These are phyloP conservation scores for Garra rufa DNA, from an alignment of 2,113 vertebrate species.

Conservation along the genomic window DNA sequence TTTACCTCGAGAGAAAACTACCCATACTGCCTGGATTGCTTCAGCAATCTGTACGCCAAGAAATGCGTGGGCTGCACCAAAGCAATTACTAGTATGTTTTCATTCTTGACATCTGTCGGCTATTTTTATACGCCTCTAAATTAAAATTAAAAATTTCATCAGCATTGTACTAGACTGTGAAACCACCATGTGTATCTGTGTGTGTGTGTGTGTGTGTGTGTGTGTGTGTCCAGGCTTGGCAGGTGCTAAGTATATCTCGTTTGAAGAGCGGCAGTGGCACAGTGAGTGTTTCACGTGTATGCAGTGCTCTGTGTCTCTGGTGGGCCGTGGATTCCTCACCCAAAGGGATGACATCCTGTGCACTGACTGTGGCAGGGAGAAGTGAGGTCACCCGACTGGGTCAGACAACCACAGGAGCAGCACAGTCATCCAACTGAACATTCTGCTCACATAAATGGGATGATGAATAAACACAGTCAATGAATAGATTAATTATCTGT, in stretches of 20 bases:
- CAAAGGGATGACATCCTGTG: constrained; percentile 83
- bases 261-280: constrained; percentile 98
- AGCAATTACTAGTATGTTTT: constrained; percentile 90
- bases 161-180: constrained; percentile 44
- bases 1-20: constrained; percentile 94
- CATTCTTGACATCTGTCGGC: not conserved
- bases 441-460: not conserved
- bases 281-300: constrained; percentile 95
- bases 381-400: constrained; percentile 61
- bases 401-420: not conserved
- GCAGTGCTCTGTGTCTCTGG: constrained; percentile 91
- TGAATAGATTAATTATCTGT: constrained; percentile 5
- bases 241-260: constrained; percentile 96
- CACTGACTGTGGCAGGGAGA: constrained; percentile 82
- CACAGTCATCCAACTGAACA: not conserved
- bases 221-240: constrained; percentile 82
- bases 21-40: constrained; percentile 94
- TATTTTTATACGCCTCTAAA: not conserved
- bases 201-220: constrained; percentile 67
- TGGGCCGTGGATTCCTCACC: constrained; percentile 93
- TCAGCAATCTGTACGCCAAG: constrained; percentile 93
- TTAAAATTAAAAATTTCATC: not conserved
- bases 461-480: not conserved
- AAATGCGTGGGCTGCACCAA: constrained; percentile 96
- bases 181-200: constrained; percentile 53